Evolutionary conservation across 2,113 vertebrate genomes (phyloP).

Genomic region (Nannospalax galili): DNA sequence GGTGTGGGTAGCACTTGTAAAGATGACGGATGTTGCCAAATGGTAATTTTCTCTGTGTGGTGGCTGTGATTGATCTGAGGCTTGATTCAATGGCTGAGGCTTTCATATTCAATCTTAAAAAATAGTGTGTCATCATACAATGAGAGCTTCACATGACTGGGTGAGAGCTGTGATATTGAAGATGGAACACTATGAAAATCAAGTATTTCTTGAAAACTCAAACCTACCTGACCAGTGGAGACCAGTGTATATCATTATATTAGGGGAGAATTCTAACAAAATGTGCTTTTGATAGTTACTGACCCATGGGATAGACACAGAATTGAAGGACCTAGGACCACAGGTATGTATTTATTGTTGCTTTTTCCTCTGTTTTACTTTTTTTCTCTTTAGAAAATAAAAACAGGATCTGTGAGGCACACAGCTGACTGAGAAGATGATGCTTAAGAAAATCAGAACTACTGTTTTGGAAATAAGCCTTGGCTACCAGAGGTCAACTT

Average conservation of each 20-base stretch:
- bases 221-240: neutral
- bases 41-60: conserved; percentile 69
- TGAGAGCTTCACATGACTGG: neutral
- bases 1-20: conserved; percentile 24
- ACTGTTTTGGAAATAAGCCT: conserved; percentile 27
- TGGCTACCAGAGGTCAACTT: neutral
- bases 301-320: neutral
- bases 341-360: neutral
- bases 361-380: neutral
- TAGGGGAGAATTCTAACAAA: neutral
- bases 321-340: neutral
- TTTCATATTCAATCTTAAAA: conserved; percentile 70
- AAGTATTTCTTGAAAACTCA: conserved; percentile 16
- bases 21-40: conserved; percentile 61
- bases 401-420: neutral
- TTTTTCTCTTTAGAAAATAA: neutral
- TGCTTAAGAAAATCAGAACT: conserved; percentile 38
- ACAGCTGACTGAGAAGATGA: neutral
- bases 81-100: conserved; percentile 55
- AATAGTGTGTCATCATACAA: conserved; percentile 50
- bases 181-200: conserved; percentile 2
- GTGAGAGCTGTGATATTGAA: neutral
- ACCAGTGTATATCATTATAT: neutral
- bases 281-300: neutral
- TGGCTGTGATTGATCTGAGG: conserved; percentile 59